These are phyloP conservation scores for Alosa alosa DNA, from an alignment of 2,113 vertebrate genomes.

Conservation along the genomic window DNA sequence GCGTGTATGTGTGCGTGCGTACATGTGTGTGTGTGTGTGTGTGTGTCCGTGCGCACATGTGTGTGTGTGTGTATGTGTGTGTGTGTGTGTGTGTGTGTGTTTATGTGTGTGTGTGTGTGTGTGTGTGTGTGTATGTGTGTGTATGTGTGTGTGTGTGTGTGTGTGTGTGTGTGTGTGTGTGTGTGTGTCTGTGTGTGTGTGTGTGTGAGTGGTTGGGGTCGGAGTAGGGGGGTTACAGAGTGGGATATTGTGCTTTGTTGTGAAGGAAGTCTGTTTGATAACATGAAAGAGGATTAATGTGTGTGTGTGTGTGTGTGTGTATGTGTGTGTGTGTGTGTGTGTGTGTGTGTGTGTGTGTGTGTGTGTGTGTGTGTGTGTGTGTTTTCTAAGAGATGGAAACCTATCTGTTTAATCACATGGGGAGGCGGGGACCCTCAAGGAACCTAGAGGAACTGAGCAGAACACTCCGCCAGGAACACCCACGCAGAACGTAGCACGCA, in stretches of 20 bases:
- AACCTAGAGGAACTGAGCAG: conserved; percentile 59
- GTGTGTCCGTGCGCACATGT: background rate
- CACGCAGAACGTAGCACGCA: too few species aligned
- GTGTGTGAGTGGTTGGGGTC: background rate
- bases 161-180: background rate
- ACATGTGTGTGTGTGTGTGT: background rate
- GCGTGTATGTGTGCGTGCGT: background rate
- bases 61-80: background rate
- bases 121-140: conserved; percentile 2
- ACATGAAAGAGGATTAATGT: conserved; percentile 67
- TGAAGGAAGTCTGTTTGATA: too few species aligned
- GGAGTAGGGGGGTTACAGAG: conserved; percentile 8
- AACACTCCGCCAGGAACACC: too few species aligned
- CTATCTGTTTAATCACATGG: conserved; percentile 44
- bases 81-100: conserved; percentile 39
- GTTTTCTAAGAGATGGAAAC: conserved; percentile 51
- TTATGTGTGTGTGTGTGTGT: conserved; percentile 39
- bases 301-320: too few species aligned
- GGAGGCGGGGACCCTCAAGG: conserved; percentile 31
- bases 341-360: conserved; percentile 52
- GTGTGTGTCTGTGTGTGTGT: background rate
- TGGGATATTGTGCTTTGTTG: background rate
- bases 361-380: conserved; percentile 49
- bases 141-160: background rate
- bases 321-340: too few species aligned